Evolutionary conservation across 37 sponge, comb jelly and placozoan species (phyloP).

Genomic region (Haliclona indistincta): DNA sequence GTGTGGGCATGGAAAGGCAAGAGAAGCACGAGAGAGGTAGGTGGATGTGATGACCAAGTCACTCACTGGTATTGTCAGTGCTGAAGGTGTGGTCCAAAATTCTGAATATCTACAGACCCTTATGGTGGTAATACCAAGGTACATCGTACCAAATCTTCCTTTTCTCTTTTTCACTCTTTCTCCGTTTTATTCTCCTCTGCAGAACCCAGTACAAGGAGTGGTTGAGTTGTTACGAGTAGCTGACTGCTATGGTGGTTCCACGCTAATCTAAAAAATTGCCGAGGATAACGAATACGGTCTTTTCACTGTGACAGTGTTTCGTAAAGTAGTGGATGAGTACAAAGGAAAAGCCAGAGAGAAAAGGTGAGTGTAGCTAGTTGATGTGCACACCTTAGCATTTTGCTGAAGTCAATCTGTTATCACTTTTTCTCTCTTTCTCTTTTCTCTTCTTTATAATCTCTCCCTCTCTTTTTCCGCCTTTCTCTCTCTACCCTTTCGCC

Average conservation of each 20-base stretch:
- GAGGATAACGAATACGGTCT: slow-evolving; percentile 85
- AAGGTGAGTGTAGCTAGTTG: too few species aligned
- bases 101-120: slow-evolving; percentile 95
- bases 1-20: too few species aligned
- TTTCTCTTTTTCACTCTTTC: too few species aligned
- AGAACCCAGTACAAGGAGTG: slow-evolving; percentile 89
- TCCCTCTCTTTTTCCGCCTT: too few species aligned
- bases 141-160: too few species aligned
- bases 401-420: too few species aligned
- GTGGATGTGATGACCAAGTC: slow-evolving; percentile 79
- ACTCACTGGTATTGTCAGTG: slow-evolving; percentile 74
- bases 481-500: too few species aligned
- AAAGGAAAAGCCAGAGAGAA: slow-evolving; percentile 86
- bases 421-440: too few species aligned
- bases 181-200: too few species aligned
- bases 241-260: slow-evolving; percentile 95
- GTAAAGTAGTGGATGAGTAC: slow-evolving; percentile 91
- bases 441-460: too few species aligned
- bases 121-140: slow-evolving; percentile 92
- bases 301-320: slow-evolving; percentile 94
- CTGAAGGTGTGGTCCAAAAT: slow-evolving; percentile 74
- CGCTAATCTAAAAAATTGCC: slow-evolving; percentile 57
- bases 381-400: too few species aligned
- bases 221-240: slow-evolving; percentile 82
- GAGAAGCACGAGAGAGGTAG: too few species aligned